Conservation (phyloP, 2,797 vertebrate species). For the Discoglossus pictus region DNA sequence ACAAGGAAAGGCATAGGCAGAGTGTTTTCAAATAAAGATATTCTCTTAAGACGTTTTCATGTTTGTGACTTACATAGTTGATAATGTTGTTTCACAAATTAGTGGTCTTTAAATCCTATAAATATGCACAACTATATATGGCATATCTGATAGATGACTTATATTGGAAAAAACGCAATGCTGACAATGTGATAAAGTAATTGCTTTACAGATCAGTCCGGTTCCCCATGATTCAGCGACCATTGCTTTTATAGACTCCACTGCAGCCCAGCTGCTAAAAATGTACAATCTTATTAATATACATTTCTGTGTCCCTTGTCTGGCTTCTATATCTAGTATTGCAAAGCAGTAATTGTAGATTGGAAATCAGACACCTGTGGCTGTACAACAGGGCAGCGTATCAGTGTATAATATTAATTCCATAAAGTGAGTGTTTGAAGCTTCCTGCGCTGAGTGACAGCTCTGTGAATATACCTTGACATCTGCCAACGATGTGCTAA, state of each 20-base stretch:
- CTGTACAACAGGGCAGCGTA: constrained; percentile 62
- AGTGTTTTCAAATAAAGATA: too few relatives aligned
- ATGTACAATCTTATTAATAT: background rate
- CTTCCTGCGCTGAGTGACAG: constrained; percentile 68
- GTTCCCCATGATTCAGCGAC: too few relatives aligned
- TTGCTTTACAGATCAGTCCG: too few relatives aligned
- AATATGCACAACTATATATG: too few relatives aligned
- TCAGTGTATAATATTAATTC: constrained; percentile 76
- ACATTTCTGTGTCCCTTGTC: background rate
- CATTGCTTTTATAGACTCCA: constrained; percentile 7
- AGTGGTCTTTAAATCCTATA: too few relatives aligned
- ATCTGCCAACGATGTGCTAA: constrained; percentile 69
- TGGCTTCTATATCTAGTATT: background rate
- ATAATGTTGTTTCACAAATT: too few relatives aligned
- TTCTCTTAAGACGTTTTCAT: too few relatives aligned
- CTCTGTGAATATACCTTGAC: constrained; percentile 71
- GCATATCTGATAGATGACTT: too few relatives aligned
- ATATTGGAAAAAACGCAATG: too few relatives aligned
- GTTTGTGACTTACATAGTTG: too few relatives aligned
- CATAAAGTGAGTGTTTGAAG: constrained; percentile 63
- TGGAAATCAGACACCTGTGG: constrained; percentile 60
- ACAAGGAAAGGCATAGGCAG: too few relatives aligned
- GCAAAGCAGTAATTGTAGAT: constrained; percentile 16
- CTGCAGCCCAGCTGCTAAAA: background rate
- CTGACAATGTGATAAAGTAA: too few relatives aligned